Conservation (phyloP, 2,113 vertebrate species). For the Muntiacus muntjak region DNA sequence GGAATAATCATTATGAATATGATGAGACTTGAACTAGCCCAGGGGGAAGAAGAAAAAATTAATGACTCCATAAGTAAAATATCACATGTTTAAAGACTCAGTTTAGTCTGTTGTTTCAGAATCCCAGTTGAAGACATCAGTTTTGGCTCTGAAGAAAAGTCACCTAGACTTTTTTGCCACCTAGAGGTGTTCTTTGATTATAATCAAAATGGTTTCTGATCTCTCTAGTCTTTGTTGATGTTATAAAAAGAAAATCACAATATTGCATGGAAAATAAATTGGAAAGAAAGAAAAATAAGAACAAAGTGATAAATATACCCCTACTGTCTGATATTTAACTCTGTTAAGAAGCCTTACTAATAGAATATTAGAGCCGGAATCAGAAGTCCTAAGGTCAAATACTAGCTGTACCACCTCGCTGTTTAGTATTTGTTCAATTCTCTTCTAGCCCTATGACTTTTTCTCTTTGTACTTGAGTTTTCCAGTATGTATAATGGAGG, state of each 20-base stretch:
- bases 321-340: neutral
- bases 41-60: slow-evolving; percentile 48
- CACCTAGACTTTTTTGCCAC: slow-evolving; percentile 36
- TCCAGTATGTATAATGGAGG: neutral
- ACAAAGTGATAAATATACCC: neutral
- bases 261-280: neutral
- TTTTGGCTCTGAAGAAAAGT: slow-evolving; percentile 48
- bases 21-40: slow-evolving; percentile 45
- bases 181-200: slow-evolving; percentile 62
- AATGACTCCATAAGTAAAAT: slow-evolving; percentile 59
- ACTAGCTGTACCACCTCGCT: neutral
- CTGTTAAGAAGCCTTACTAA: neutral
- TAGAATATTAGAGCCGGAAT: neutral
- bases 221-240: neutral
- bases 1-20: slow-evolving; percentile 63
- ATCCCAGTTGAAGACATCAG: slow-evolving; percentile 44
- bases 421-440: neutral
- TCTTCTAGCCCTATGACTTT: neutral
- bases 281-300: neutral
- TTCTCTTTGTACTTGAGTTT: neutral
- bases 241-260: neutral
- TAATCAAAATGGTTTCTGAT: slow-evolving; percentile 53
- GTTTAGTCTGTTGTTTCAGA: slow-evolving; percentile 51
- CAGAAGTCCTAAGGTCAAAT: neutral
- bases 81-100: slow-evolving; percentile 46